These are phyloP conservation scores for Wiebesia pumilae DNA, from an alignment of 1,140 invertebrate genomes.

Conservation along the genomic window DNA sequence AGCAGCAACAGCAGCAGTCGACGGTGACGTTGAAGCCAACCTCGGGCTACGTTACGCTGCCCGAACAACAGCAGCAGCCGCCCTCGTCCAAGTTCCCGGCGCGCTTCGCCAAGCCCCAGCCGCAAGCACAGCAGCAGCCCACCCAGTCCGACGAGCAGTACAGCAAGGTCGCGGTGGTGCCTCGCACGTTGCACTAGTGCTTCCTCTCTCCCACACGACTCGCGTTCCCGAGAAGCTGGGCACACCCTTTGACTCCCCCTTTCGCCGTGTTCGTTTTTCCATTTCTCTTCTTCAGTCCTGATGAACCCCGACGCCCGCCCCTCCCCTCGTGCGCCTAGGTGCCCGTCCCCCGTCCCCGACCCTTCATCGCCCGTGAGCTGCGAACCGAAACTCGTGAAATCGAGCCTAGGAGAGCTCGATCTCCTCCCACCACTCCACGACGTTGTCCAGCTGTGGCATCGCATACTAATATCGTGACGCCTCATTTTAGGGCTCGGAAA, in stretches of 20 bases:
- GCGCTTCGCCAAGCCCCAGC: conserved; percentile 32
- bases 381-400: too few relatives aligned
- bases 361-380: not conserved
- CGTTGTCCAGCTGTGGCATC: not conserved
- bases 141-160: conserved; percentile 64
- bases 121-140: conserved; percentile 54
- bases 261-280: conserved; percentile 8
- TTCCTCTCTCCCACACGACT: not conserved
- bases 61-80: conserved; percentile 5
- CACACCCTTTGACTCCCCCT: conserved; percentile 29
- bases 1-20: not conserved
- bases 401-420: too few relatives aligned
- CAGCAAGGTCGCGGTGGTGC: conserved; percentile 67
- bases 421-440: too few relatives aligned
- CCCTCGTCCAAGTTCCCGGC: not conserved
- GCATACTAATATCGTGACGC: not conserved
- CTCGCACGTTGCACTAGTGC: conserved; percentile 61
- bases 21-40: not conserved
- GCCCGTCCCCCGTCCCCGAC: not conserved
- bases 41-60: conserved; percentile 48
- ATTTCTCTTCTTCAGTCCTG: conserved; percentile 26
- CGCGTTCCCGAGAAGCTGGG: conserved; percentile 28
- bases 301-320: not conserved
- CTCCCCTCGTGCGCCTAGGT: not conserved
- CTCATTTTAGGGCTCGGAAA: not conserved